Base-by-base conservation (phyloP, 2,888 invertebrate genomes). In the Cenopis cana region DNA sequence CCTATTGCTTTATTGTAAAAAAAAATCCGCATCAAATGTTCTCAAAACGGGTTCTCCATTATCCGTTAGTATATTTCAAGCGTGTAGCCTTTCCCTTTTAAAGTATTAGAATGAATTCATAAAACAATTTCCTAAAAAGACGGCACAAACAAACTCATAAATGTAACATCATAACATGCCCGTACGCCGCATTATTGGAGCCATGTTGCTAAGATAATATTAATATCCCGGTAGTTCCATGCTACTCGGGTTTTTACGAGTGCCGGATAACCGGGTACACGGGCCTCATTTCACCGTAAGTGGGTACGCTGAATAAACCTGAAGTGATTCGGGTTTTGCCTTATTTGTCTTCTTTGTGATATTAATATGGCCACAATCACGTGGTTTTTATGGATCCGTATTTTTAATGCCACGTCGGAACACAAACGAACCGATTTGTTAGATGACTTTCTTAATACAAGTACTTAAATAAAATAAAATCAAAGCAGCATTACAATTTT, bases 151-250 rank as follows among this genome's bases (percentile, higher is more conserved):
- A 62, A 69, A 57, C 56, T 69, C 69, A 62, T 62, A 62, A 62
- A 62, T 56, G 64, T 11, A 14, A 69, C 62, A 64, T 69, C 69
- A 69, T 64, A 64, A 64, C 62, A 69, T 24, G 24, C 24, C 24
- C 24, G 24, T 69, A 64, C 56, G 49, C 50, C 62, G 10, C 24
- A 18, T 62, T 69, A 57, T 69, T 64, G 64, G 49, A 50, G 67
- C 64, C 57, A 69, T 57, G 52, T 65, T 65, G 56, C 52, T 64
- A 65, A 69, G 69, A 62, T 49, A 68, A 69, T 69, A 69, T 69
- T 64, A 64, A 64, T 69, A 69, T 64, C 38, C 29, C 56, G 50
- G 64, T 57, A 55, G 68, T 69, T 55, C 24, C 24, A 33, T 20
- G 46, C 20, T 52, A 24, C 59, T 41, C 56, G 50, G 29, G 56